Base-by-base conservation (phyloP, 2,113 vertebrate genomes). In the Mesoclemmys tuberculata region DNA sequence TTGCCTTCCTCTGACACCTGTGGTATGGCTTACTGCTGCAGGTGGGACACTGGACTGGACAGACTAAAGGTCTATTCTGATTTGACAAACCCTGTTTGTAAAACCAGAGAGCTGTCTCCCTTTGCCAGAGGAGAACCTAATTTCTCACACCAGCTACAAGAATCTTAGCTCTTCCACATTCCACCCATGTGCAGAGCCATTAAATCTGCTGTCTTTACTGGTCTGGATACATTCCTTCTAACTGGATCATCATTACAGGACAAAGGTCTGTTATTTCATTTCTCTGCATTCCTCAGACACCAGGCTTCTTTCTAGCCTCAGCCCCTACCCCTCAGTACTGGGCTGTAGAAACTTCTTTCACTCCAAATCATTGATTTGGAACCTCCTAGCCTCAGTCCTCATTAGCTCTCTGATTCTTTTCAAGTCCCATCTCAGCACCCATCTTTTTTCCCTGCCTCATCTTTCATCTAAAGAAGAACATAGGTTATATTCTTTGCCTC, bases 251-350 rank as follows among this genome's bases (percentile, higher is more conserved):
- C 31, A 71, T 22, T 71, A 86, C 85, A 78, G 0, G 29, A 95
- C 82, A 90, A 80, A 56, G 64, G 41, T 54, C 31, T 71, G 52
- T 35, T 64, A 64, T 64, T 64, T 16, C 29, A 64, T 31, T 64
- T 64, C 58, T 35, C 31, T 64, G 29, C 61, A 68, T 68, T n/a
- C 61, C 61, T 68, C 35, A 38, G 38, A 38, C n/a, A 22, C 19
- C 64, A 71, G 64, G 38, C 38, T 22, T 38, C 19, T 71, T 71
- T 71, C n/a, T 71, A 38, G 64, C 56, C 85, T 91, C 49, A 95
- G 94, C 92, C 95, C 78, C 94, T 92, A 92, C 81, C 90, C 92
- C 91, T 97, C 92, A 94, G 96, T 87, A 82, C 90, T 51, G 81
- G 56, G 80, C 90, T 81, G 80, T 96, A 97, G 64, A 46, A 71